A percentile compares a stretch with the other conserved stretches of the same genome.
Conservation (phyloP, 1,140 invertebrate species). For the Ruditapes philippinarum region DNA sequence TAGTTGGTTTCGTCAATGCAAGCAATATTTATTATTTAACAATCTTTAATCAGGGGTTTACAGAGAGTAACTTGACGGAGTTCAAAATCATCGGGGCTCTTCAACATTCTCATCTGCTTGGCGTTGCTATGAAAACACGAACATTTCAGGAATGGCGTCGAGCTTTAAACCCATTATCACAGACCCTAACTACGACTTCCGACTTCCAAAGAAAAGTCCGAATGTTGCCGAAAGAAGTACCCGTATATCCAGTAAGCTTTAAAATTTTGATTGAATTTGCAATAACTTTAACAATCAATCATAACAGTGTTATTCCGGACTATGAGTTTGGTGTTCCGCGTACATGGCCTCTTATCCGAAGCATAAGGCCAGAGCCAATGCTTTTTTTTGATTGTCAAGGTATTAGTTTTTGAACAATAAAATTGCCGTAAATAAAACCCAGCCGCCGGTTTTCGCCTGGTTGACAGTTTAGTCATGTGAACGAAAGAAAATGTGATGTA, state of each 20-base stretch:
- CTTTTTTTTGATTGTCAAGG: too few relatives aligned
- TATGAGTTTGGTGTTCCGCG: too few relatives aligned
- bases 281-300: neutral
- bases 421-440: too few relatives aligned
- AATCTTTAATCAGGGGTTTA: neutral
- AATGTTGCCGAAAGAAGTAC: constrained; percentile 62
- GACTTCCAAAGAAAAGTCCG: constrained; percentile 73
- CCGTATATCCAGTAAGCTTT: constrained; percentile 63
- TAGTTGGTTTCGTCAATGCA: neutral
- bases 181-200: constrained; percentile 74
- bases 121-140: constrained; percentile 63
- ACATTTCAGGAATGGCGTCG: constrained; percentile 72
- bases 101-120: constrained; percentile 73
- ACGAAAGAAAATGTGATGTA: too few relatives aligned
- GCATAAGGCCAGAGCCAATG: too few relatives aligned
- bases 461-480: too few relatives aligned
- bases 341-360: too few relatives aligned
- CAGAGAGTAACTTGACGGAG: constrained; percentile 44
- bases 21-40: neutral
- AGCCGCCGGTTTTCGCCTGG: too few relatives aligned
- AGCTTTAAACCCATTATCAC: constrained; percentile 68
- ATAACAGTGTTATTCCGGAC: too few relatives aligned
- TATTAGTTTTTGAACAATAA: too few relatives aligned
- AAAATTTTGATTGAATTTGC: neutral
- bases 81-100: constrained; percentile 69